These are phyloP conservation scores for Meloe dianella DNA, from an alignment of 2,888 invertebrate genomes.

Conservation along the genomic window DNA sequence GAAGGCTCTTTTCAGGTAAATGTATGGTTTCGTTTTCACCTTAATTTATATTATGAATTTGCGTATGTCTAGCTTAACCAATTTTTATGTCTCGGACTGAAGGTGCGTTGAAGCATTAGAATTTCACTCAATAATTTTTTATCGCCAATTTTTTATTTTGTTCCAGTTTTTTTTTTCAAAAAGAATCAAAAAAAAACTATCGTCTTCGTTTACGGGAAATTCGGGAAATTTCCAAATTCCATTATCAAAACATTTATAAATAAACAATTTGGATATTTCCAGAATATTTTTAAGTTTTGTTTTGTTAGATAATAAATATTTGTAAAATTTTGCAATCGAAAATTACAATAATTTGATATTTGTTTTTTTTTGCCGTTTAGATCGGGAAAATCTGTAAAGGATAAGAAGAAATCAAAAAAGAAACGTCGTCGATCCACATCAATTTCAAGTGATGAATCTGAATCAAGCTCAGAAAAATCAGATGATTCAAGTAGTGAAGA, in stretches of 20 bases:
- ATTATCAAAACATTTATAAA: neutral
- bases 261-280: neutral
- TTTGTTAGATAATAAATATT: neutral
- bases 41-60: slow-evolving; percentile 48
- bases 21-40: slow-evolving; percentile 48
- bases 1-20: slow-evolving; percentile 57
- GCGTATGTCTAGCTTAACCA: slow-evolving; percentile 57
- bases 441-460: slow-evolving; percentile 47
- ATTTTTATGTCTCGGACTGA: slow-evolving; percentile 52
- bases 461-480: slow-evolving; percentile 46
- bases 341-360: neutral
- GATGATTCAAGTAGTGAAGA: slow-evolving; percentile 59
- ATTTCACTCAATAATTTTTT: slow-evolving; percentile 35
- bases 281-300: neutral
- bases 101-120: slow-evolving; percentile 56
- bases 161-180: neutral
- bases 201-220: neutral
- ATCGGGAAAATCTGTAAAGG: slow-evolving; percentile 53
- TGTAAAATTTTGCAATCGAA: neutral
- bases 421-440: slow-evolving; percentile 50
- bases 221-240: neutral
- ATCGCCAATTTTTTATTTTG: slow-evolving; percentile 20
- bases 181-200: neutral
- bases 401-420: slow-evolving; percentile 56
- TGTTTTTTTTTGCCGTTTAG: slow-evolving; percentile 37